These are phyloP conservation scores for Drosophila novamexicana DNA, from an alignment of 1,140 invertebrate species.

Conservation along the genomic window DNA sequence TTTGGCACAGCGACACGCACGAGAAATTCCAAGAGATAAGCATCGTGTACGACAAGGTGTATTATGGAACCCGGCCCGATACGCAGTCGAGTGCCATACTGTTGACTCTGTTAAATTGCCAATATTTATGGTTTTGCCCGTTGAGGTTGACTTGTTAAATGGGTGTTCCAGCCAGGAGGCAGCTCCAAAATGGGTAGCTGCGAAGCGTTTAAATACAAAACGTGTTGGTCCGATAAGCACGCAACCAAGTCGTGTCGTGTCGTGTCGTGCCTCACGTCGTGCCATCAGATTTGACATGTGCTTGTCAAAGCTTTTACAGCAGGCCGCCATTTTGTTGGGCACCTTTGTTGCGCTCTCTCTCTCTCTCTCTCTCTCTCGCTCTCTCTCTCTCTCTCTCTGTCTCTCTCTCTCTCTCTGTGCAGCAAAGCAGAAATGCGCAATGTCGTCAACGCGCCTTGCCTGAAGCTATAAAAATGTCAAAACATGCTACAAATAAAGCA, in stretches of 20 bases:
- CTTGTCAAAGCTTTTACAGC: slow-evolving; percentile 50
- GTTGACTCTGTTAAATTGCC: slow-evolving; percentile 83
- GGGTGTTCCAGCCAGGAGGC: slow-evolving; percentile 66
- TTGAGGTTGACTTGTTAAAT: slow-evolving; percentile 80
- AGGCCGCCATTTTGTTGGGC: slow-evolving; percentile 61
- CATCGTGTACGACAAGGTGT: slow-evolving; percentile 84
- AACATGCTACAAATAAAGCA: slow-evolving; percentile 60
- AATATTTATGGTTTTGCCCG: slow-evolving; percentile 79
- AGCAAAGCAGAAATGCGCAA: slow-evolving; percentile 68
- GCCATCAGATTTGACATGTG: slow-evolving; percentile 72
- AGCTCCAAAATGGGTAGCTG: slow-evolving; percentile 67
- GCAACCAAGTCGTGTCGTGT: slow-evolving; percentile 32
- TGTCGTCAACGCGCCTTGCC: slow-evolving; percentile 45
- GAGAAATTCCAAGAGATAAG: slow-evolving; percentile 83
- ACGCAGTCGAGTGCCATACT: slow-evolving; percentile 75
- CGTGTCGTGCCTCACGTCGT: slow-evolving; percentile 6
- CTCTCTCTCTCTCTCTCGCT: not conserved
- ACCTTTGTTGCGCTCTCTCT: not conserved
- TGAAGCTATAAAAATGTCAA: slow-evolving; percentile 77
- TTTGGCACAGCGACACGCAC: slow-evolving; percentile 78
- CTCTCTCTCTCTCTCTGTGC: too few species aligned
- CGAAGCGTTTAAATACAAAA: slow-evolving; percentile 80
- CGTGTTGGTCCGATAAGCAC: slow-evolving; percentile 64
- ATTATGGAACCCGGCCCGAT: slow-evolving; percentile 71
- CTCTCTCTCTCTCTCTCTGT: not conserved